Evolutionary conservation across 2,888 invertebrate species (phyloP).

Genomic region (Netelia virgata): DNA sequence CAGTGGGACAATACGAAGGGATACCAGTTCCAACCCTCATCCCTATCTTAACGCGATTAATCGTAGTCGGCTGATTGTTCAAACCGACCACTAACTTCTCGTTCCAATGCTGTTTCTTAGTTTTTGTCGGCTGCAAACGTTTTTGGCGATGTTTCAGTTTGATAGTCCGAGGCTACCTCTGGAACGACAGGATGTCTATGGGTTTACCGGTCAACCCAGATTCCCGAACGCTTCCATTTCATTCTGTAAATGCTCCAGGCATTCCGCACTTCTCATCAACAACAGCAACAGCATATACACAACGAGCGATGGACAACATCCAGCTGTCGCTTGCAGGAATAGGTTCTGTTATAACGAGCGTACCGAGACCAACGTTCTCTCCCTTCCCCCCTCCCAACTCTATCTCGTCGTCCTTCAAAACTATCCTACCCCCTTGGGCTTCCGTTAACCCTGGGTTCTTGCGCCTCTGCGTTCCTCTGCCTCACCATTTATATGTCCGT

Average conservation of each 20-base stretch:
- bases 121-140: constrained; percentile 3
- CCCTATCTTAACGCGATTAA: background rate
- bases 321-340: constrained; percentile 53
- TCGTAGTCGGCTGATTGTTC: background rate
- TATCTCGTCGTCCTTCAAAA: background rate
- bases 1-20: too few relatives aligned
- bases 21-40: too few relatives aligned
- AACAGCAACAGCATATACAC: background rate
- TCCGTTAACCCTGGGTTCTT: constrained; percentile 49
- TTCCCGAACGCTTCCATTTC: constrained; percentile 35
- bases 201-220: constrained; percentile 13
- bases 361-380: constrained; percentile 25
- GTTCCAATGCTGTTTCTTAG: constrained; percentile 11
- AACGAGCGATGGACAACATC: constrained; percentile 30
- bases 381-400: background rate
- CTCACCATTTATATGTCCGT: constrained; percentile 39
- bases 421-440: constrained; percentile 18
- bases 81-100: background rate
- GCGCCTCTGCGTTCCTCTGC: constrained; percentile 18
- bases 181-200: background rate
- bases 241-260: constrained; percentile 30
- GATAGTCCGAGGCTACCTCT: constrained; percentile 10
- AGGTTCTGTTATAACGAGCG: constrained; percentile 34
- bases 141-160: constrained; percentile 9
- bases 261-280: constrained; percentile 42